Evolutionary conservation across 2,113 vertebrate genomes (phyloP), one percentile per base, ranked within the genome.

Genomic region (Callaeas wilsoni): DNA sequence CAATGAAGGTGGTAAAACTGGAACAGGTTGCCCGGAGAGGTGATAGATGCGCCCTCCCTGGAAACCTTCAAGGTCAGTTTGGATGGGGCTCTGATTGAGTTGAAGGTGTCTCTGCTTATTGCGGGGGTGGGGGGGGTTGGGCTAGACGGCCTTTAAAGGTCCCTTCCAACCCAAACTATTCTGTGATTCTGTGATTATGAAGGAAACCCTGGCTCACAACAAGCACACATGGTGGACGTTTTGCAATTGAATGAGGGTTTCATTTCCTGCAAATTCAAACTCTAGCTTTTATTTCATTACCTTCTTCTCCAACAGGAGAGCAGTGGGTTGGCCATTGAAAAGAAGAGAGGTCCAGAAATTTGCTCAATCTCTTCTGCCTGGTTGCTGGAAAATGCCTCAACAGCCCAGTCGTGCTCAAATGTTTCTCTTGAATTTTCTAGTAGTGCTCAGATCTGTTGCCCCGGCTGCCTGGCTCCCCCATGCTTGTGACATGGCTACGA

Each of bases 111-210:
- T 35, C 47, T 75, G 25, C 12, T 41, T 15, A 22, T 32, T 89
- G 26, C 2, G 4, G 11, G n/a, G 23, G 5, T 2, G 4, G 4
- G 11, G n/a, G 23, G 5, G 2, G 4, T 9, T 76, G 47, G 30
- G 35, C 46, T 41, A 41, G 39, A 21, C 18, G 29, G 18, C 13
- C 13, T 68, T 68, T 75, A 47, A 75, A 68, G 5, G 13, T 26
- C 39, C n/a, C 53, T 83, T 83, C 20, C 78, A 76, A 55, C 17
- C 12, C 30, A 47, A 60, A 47, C 55, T 53, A 15, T 47, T 47
- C 53, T 27, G 16, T 68, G 39, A 60, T 75, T 82, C 37, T 74
- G 1, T 59, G 37, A 59, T 59, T 46, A 5, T 74, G 3, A 63
- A 70, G n/a, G 23, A 85, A 84, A 69, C 57, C 16, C 42, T 50